phyloP scores from a whole-genome alignment of 2,113 vertebrate genomes.

The Siphamia tubifer region DNA sequence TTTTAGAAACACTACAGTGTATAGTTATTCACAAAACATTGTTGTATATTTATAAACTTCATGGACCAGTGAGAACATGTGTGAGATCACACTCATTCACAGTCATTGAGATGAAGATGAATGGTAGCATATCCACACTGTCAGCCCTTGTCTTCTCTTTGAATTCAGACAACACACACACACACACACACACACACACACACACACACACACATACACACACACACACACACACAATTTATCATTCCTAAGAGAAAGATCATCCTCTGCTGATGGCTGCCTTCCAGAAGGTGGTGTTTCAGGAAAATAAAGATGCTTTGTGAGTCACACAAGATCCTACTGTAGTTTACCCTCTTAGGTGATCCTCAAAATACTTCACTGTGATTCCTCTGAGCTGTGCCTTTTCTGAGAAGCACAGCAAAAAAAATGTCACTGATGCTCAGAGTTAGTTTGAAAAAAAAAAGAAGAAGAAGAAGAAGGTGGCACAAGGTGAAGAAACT shows the following conservation, averaged over 20 bases:
- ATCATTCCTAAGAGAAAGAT: constrained; percentile 2
- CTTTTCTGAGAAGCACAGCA: neutral
- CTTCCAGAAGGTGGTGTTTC: constrained; percentile 22
- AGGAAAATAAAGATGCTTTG: neutral
- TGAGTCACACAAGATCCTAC: constrained; percentile 25
- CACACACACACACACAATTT: neutral
- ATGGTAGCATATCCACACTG: constrained; percentile 9
- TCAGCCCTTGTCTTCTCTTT: constrained; percentile 25
- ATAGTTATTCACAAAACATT: too few species aligned
- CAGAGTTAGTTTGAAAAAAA: constrained; percentile 12
- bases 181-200: neutral
- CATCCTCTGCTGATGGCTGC: constrained; percentile 10
- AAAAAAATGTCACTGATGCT: neutral
- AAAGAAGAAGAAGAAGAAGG: too few species aligned
- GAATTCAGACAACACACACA: constrained; percentile 13
- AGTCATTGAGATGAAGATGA: constrained; percentile 18
- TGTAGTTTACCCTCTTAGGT: constrained; percentile 11
- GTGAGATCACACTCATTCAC: too few species aligned
- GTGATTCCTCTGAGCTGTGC: neutral
- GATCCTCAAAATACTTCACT: constrained; percentile 47
- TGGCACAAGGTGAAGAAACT: neutral
- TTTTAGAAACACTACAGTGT: too few species aligned
- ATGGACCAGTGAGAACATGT: too few species aligned
- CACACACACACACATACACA: neutral
- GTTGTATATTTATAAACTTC: too few species aligned